Percentiles rank a stretch among this genome's conserved stretches.
Conservation (phyloP, 2,113 vertebrate species). For the Psittacara wagleri region DNA sequence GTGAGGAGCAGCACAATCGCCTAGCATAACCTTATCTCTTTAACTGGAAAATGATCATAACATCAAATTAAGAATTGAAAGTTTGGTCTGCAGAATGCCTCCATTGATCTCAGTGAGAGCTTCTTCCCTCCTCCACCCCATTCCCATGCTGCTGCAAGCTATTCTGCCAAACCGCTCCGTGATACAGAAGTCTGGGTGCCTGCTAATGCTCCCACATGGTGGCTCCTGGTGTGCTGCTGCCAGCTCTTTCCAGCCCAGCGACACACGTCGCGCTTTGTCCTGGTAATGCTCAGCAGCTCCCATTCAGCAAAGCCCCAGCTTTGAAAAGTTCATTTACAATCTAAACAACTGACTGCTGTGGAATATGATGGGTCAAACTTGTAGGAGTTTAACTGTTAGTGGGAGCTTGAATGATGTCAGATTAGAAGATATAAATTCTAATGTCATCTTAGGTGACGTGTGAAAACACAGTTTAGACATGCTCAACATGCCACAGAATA, state of each 20-base stretch:
- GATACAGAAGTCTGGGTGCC: background rate
- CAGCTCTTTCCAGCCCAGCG: background rate
- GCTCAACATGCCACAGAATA: background rate
- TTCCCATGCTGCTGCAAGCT: background rate
- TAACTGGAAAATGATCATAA: background rate
- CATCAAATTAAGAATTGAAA: background rate
- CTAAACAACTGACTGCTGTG: background rate
- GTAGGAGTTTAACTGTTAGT: background rate
- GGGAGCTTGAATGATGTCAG: background rate
- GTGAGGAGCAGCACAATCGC: background rate
- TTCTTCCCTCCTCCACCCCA: background rate
- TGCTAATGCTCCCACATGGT: rapidly evolving
- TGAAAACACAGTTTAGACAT: background rate
- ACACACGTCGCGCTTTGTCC: rapidly evolving
- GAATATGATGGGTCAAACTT: background rate
- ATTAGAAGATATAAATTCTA: background rate
- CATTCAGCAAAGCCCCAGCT: background rate
- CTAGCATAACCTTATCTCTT: background rate
- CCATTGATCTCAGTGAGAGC: background rate
- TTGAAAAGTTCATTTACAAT: background rate
- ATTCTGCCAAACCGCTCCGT: background rate
- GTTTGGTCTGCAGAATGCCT: background rate
- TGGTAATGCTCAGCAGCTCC: background rate
- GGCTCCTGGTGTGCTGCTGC: background rate
- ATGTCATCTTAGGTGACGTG: background rate